Percentiles rank a stretch among this genome's conserved stretches.
These are phyloP conservation scores for Montipora sp. DNA, from an alignment of 64 coral and sea anemone genomes.

Conservation along the genomic window DNA sequence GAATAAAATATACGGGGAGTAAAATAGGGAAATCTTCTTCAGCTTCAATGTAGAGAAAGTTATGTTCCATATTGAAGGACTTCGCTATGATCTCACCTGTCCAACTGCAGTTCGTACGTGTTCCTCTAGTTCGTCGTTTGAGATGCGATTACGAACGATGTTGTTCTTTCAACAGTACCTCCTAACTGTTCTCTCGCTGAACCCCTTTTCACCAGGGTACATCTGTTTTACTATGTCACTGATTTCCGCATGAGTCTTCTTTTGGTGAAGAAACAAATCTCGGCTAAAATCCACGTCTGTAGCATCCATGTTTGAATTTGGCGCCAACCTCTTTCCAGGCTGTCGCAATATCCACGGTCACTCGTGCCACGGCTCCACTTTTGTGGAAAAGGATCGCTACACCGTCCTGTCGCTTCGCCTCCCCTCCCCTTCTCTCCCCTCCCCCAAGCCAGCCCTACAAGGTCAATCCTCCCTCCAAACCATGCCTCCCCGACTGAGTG, in stretches of 20 bases:
- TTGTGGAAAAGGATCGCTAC: not conserved
- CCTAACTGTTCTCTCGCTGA: constrained; percentile 12
- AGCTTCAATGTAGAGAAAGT: not conserved
- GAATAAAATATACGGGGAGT: not conserved
- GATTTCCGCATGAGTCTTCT: too few species aligned
- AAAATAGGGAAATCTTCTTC: not conserved
- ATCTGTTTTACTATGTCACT: too few species aligned
- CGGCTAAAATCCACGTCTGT: not conserved
- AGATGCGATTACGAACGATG: not conserved
- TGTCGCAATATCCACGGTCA: not conserved
- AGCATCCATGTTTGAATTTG: not conserved
- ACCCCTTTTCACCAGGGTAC: not conserved
- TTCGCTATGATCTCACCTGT: too few species aligned
- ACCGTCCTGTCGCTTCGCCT: not conserved
- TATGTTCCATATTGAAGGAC: too few species aligned
- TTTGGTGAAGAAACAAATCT: too few species aligned
- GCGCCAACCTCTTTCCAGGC: not conserved
- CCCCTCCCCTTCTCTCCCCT: not conserved
- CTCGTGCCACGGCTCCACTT: not conserved
- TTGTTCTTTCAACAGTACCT: not conserved
- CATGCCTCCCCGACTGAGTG: not conserved
- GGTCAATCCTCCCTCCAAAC: not conserved
- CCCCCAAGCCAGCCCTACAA: not conserved
- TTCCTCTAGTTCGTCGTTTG: too few species aligned
- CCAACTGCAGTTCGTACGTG: too few species aligned